Evolutionary conservation across 2,888 invertebrate genomes (phyloP), one percentile per base, ranked within the genome.

Genomic region (Sphaerophoria taeniata): DNA sequence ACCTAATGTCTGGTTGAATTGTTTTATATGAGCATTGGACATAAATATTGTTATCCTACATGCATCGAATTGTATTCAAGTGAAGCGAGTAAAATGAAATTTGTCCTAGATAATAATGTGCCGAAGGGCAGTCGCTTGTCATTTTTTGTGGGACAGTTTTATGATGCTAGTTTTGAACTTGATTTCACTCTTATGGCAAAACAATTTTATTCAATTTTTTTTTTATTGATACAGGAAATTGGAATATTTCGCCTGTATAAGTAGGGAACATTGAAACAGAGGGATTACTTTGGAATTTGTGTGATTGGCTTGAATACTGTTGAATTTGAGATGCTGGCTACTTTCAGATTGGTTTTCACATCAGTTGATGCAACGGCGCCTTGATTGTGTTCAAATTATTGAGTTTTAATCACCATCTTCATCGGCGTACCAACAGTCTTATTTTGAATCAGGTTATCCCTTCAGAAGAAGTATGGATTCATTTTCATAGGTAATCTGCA

Each of bases 31-130:
- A 33, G 36, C 45, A 58, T 39, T 24, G 24, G 36, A 60, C 16
- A 39, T 39, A 60, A 60, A 56, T 58, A 58, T 36, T 5, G 9
- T 6, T 55, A 55, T 43, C 49, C 49, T 43, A 55, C 53, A 71
- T 63, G 55, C 43, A 61, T 63, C 56, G 45, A 14, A 31, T 45
- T 55, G 71, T 12, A 47, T 75, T 49, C 49, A 36, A 36, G 43
- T 65, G 49, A 49, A 65, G 16, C 65, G 65, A 67, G 34, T 76
- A 56, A 70, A 61, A 76, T 45, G 61, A 76, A 76, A 61, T 61
- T 58, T 71, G 71, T 63, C 71, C 77, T 56, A 71, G 71, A 63
- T 63, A 2, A 24, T 24, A 63, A 56, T n/a, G 31, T 39, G 55
- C 55, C 49, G 31, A 63, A 63, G 45, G 71, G 76, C 60, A 53